Conservation (phyloP, 2,797 vertebrate species). For the Centropyge bicolor region DNA sequence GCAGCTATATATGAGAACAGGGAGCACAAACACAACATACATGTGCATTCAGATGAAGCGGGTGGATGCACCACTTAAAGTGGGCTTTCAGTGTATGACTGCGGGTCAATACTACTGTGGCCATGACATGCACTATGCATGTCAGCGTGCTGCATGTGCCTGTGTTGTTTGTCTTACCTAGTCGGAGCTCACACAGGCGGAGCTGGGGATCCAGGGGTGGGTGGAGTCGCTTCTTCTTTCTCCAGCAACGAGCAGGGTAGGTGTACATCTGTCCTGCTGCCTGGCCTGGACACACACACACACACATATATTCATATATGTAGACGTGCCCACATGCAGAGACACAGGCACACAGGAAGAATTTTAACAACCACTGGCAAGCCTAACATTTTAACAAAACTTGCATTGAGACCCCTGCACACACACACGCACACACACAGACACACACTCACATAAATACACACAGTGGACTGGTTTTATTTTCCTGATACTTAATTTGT, state of each 20-base stretch:
- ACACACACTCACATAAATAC: conserved; percentile 16
- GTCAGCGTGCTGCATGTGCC: conserved; percentile 16
- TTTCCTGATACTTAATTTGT: conserved; percentile 56
- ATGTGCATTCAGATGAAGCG: neutral
- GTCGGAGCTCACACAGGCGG: conserved; percentile 94
- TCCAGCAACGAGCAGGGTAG: conserved; percentile 97
- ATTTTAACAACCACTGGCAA: conserved; percentile 66
- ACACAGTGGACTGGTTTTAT: conserved; percentile 27
- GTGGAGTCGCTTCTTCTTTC: conserved; percentile 96
- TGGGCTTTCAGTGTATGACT: neutral
- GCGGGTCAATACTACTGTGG: neutral
- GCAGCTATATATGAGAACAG: conserved; percentile 1
- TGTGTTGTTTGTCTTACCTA: conserved; percentile 85
- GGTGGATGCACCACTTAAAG: conserved; percentile 6
- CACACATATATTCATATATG: conserved; percentile 40
- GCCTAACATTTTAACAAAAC: conserved; percentile 57
- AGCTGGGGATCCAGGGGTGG: conserved; percentile 95
- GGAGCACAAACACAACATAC: conserved; percentile 5
- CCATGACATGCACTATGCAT: neutral
- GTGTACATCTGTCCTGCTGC: conserved; percentile 97
- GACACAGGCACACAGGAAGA: conserved; percentile 60
- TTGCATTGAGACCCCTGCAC: conserved; percentile 39
- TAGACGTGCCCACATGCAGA: conserved; percentile 33
- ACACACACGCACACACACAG: neutral
- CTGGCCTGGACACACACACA: conserved; percentile 84